A percentile compares a stretch with the other conserved stretches of the same genome.
Conservation (phyloP, 2,113 vertebrate species). For the Galbula dea region DNA sequence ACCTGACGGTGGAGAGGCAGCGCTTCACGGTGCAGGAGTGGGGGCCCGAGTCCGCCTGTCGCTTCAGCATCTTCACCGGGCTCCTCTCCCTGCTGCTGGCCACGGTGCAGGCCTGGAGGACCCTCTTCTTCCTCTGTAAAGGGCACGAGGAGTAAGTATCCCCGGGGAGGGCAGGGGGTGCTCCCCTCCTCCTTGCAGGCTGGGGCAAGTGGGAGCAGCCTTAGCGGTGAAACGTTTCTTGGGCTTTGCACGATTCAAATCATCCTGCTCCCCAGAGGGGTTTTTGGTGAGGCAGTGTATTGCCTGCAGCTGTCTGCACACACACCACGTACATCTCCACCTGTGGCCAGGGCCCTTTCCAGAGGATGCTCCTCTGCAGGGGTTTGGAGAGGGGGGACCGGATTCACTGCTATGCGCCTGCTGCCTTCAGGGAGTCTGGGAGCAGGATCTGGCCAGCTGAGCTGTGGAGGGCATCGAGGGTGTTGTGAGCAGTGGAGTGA, state of each 20-base stretch:
- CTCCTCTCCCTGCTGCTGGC: slow-evolving; percentile 90
- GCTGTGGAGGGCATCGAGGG: background rate
- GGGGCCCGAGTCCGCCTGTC: slow-evolving; percentile 92
- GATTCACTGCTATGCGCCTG: fast-evolving
- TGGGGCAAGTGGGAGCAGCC: background rate
- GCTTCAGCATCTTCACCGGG: slow-evolving; percentile 89
- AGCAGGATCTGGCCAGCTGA: background rate
- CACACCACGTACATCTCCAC: fast-evolving
- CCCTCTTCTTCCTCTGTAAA: slow-evolving; percentile 94
- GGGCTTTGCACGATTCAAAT: background rate
- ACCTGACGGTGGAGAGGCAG: slow-evolving; percentile 90
- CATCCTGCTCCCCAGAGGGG: background rate
- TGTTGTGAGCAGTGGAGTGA: fast-evolving
- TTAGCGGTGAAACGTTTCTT: background rate
- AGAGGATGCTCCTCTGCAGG: fast-evolving
- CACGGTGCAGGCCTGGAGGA: slow-evolving; percentile 92
- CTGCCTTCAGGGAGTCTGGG: background rate
- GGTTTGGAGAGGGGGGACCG: background rate
- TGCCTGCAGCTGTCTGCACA: background rate
- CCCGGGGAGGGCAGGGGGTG: background rate
- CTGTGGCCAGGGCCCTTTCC: background rate
- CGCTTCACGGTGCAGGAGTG: slow-evolving; percentile 96
- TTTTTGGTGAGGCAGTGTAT: background rate
- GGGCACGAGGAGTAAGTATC: slow-evolving; percentile 94
- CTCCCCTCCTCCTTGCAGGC: background rate